These are phyloP conservation scores for Menura novaehollandiae DNA, from an alignment of 2,113 vertebrate genomes.

Conservation along the genomic window DNA sequence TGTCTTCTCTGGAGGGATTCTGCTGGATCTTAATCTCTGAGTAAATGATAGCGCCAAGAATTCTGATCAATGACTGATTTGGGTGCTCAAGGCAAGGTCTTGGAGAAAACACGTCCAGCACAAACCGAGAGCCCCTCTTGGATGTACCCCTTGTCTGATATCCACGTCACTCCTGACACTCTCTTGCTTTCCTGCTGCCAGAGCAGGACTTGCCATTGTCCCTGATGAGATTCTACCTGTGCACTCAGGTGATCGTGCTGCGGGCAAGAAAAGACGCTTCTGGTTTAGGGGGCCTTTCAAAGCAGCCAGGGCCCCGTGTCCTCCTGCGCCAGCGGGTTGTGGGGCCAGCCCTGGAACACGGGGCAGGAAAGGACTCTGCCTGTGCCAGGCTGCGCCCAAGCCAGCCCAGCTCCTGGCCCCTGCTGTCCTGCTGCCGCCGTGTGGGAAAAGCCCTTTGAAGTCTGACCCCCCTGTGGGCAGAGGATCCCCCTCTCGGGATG, in stretches of 20 bases:
- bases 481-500: neutral
- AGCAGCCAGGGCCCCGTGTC: neutral
- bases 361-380: neutral
- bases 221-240: constrained; percentile 48
- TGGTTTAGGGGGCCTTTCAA: constrained; percentile 43
- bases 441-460: neutral
- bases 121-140: neutral
- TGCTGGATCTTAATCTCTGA: neutral
- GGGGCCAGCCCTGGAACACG: neutral
- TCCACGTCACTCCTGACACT: neutral
- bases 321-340: neutral
- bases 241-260: constrained; percentile 39
- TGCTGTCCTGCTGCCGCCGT: accelerated
- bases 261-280: constrained; percentile 49
- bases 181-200: neutral
- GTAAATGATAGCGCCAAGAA: neutral
- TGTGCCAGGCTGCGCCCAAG: neutral
- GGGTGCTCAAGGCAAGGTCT: neutral
- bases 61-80: neutral
- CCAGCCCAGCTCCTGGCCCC: neutral
- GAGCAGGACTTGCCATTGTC: neutral
- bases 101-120: neutral
- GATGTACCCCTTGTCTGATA: neutral
- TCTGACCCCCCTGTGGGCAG: neutral
- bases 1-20: neutral